Evolutionary conservation across 1,140 invertebrate species (phyloP), one percentile per base, ranked within the genome.

Genomic region (Chironomus tepperi): DNA sequence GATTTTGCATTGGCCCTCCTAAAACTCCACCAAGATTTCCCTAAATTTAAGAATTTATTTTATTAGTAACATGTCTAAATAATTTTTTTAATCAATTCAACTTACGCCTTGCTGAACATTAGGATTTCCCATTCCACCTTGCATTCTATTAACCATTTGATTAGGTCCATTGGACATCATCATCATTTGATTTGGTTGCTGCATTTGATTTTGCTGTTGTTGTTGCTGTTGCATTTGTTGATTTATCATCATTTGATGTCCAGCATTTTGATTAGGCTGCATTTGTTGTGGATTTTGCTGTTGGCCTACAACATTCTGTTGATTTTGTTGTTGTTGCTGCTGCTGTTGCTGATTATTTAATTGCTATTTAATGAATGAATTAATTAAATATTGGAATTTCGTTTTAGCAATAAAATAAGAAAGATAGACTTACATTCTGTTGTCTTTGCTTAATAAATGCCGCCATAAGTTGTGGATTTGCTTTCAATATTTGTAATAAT

Each of bases 401-500:
- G n/a, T n/a, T n/a, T n/a, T n/a, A 57, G 9, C 9, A 3, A 7
- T 10, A n/a, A 70, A 8, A 73, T 24, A 19, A 74, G 12, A 73
- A 72, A 19, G 24, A 10, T 75, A 75, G 75, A 78, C 78, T 77
- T 73, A 70, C 65, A 16, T 19, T 74, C 76, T 75, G 78, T 84
- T 93, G 90, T 81, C 93, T 86, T 83, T 97, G 94, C 83, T 96
- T 96, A 74, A 98, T 95, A 80, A 98, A 97, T 73, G 95, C 94
- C 74, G 96, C 96, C 95, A 98, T 98, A 10, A 98, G 86, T 75
- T 94, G 94, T 70, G 96, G 96, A 86, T 98, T 96, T 72, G 91
- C 91, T 83, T 97, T 97, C 70, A 98, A 88, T 78, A 98, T 96
- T 77, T 91, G 89, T 34, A 98, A 85, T 73, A 98, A 94, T 84